Evolutionary conservation across 2,113 vertebrate genomes (phyloP), one percentile per base, ranked within the genome.

Genomic region (Perca schrenkii): DNA sequence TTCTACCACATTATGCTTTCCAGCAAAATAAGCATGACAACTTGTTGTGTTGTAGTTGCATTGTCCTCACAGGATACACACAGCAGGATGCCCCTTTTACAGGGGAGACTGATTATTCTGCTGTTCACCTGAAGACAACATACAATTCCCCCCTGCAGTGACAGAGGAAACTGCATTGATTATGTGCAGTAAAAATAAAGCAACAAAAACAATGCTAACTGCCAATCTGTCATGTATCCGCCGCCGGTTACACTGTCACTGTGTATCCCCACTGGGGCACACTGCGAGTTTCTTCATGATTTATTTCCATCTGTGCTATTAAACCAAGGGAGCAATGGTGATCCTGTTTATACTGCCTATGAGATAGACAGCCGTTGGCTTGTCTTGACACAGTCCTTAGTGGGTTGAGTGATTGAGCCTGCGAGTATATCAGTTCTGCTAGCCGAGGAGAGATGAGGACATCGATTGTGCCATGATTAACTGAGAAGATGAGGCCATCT

Each of bases 161-260:
- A 76, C 74, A 70, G 31, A 65, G 62, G 43, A 74, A 77, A 34
- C 25, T 5, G 22, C 68, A 78, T 52, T 77, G 72, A 86, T 87
- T 82, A 77, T 49, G 68, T 60, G 76, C 31, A n/a, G 74, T 71
- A 57, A 57, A 84, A 84, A 80, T 53, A 72, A 79, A 77, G 66
- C 77, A 56, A 65, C 49, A 60, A 50, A 67, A 85, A 78, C 80
- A 56, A 73, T 50, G 79, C 56, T 63, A 56, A 50, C 68, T 47
- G 77, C 60, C 84, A 72, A 3, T 85, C 62, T 57, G 90, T 62
- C 6, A 13, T 67, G 84, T 77, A 72, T 40, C 21, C 46, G 1
- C 6, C 76, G 22, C 25, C 21, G 21, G 62, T 58, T 68, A 54
- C 53, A 2, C 73, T 34, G 79, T 65, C 31, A 52, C 34, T 0